These are phyloP conservation scores for Melanostoma mellinum DNA, from an alignment of 2,888 invertebrate genomes.

Conservation along the genomic window DNA sequence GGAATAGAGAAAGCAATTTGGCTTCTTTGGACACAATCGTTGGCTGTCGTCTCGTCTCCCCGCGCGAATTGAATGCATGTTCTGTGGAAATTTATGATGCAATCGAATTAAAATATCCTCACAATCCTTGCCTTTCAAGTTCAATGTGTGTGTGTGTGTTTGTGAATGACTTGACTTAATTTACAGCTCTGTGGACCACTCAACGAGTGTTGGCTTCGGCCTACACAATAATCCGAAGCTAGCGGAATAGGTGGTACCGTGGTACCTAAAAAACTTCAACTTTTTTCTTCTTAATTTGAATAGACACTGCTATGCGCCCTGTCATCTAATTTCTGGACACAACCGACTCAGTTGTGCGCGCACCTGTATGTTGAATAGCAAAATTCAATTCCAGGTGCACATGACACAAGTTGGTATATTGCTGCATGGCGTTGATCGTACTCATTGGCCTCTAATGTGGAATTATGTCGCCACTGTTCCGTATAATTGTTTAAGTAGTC, in stretches of 20 bases:
- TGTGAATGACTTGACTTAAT: slow-evolving; percentile 53
- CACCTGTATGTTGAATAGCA: slow-evolving; percentile 42
- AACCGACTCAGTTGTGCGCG: slow-evolving; percentile 27
- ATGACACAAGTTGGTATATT: slow-evolving; percentile 16
- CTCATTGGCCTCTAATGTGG: slow-evolving; percentile 55
- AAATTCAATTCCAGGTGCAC: slow-evolving; percentile 61
- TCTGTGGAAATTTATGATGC: slow-evolving; percentile 64
- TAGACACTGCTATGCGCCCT: slow-evolving; percentile 4
- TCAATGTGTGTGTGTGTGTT: slow-evolving; percentile 41
- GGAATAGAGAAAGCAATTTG: slow-evolving; percentile 58
- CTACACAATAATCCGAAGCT: slow-evolving; percentile 49
- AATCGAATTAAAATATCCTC: slow-evolving; percentile 56
- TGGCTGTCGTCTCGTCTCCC: slow-evolving; percentile 2
- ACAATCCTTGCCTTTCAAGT: slow-evolving; percentile 52
- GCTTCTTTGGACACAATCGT: slow-evolving; percentile 34
- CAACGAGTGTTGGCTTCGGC: slow-evolving; percentile 46
- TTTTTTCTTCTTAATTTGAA: slow-evolving; percentile 21
- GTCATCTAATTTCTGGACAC: slow-evolving; percentile 52
- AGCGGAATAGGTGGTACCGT: background rate
- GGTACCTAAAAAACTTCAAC: too few relatives aligned
- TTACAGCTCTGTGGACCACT: slow-evolving; percentile 50
- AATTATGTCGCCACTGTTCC: slow-evolving; percentile 60
- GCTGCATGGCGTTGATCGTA: background rate
- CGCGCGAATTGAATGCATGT: slow-evolving; percentile 35
- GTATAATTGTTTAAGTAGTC: slow-evolving; percentile 61